Evolutionary conservation across 2,113 vertebrate species (phyloP), one percentile per base, ranked within the genome.

Genomic region (Tenrec ecaudatus): DNA sequence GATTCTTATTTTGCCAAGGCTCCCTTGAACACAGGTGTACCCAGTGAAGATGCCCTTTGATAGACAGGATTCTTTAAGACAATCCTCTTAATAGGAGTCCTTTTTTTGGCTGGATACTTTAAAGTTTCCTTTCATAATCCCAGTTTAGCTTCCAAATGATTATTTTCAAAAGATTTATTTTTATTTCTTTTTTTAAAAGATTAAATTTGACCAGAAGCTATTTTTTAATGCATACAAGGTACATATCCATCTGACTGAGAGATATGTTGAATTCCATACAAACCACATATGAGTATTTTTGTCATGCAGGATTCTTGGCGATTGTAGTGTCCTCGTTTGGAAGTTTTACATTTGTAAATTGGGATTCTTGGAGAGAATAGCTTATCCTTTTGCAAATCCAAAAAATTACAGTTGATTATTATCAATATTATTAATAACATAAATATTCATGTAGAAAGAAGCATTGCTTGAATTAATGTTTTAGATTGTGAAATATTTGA

Each of bases 111-210:
- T 71, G 31, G 47, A 90, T 82, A 88, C 2, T 33, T 69, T 47
- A 33, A 91, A 57, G 31, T 7, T 77, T 3, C 16, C 79, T 89
- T 92, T 86, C 84, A 36, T 64, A 83, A 23, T 20, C 27, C 15
- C 86, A 82, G 71, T 76, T 86, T 82, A 19, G 88, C 91, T 87
- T 68, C 11, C 22, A 47, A 47, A 73, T 78, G 14, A 53, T 88
- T 85, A 78, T 89, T 94, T 93, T 83, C 16, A 31, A 79, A 69
- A 64, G 64, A 64, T 87, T 95, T 94, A 3, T 81, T 71, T 71
- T 71, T 83, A 84, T 53, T 53, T 83, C 87, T 53, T 53, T 60
- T 77, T 93, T 86, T 43, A 40, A 69, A 8, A n/a, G 17, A 7
- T 82, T 88, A 71, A n/a, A 4, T 47, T 84, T 90, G 60, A 53